These are phyloP conservation scores for Tetramorium simillimum DNA, from an alignment of 1,140 invertebrate species.

Conservation along the genomic window DNA sequence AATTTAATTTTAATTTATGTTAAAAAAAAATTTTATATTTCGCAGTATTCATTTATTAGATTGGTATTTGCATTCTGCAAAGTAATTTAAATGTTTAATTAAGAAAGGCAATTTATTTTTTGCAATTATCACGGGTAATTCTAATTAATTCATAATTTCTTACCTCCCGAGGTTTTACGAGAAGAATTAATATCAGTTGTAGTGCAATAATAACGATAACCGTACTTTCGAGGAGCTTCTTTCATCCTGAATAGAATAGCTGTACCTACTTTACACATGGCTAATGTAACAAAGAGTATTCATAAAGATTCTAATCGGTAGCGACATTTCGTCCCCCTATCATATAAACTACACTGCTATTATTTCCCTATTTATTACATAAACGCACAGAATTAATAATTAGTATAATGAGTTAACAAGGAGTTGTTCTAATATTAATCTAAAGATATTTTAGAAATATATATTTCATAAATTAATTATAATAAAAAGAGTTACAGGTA, in stretches of 20 bases:
- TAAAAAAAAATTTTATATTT: not conserved
- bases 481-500: not conserved
- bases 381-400: not conserved
- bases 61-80: not conserved
- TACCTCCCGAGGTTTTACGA: not conserved
- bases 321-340: conserved; percentile 24
- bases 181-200: not conserved
- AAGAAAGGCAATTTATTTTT: not conserved
- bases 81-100: not conserved
- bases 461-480: not conserved
- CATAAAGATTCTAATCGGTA: conserved; percentile 4
- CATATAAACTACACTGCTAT: not conserved
- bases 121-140: not conserved
- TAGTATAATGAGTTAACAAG: not conserved
- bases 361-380: not conserved
- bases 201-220: conserved; percentile 2
- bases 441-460: not conserved
- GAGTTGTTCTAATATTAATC: not conserved
- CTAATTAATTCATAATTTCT: not conserved
- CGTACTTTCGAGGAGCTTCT: not conserved
- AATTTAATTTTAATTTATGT: not conserved
- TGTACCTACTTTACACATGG: not conserved
- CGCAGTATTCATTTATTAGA: no score
- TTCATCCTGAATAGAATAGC: not conserved
- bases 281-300: conserved; percentile 11